A percentile compares a stretch with the other conserved stretches of the same genome.
Conservation (phyloP, 2,113 vertebrate genomes). For the Chroicocephalus ridibundus region DNA sequence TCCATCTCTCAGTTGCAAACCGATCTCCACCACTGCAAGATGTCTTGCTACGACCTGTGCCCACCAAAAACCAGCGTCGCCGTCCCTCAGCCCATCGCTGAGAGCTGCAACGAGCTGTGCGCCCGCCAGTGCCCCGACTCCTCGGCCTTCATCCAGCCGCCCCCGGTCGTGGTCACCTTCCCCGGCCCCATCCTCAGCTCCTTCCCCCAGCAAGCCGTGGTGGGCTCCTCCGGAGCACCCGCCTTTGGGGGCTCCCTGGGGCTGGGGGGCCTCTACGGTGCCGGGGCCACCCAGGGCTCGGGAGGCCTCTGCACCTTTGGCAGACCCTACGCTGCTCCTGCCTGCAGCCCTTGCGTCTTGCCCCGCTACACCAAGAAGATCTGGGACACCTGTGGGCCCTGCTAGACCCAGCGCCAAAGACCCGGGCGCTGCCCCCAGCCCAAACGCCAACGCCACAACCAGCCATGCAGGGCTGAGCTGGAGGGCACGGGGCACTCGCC, state of each 20-base stretch:
- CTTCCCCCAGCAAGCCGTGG: conserved; percentile 3
- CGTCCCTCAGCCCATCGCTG: conserved; percentile 14
- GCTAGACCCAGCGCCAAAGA: no score
- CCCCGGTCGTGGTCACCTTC: background rate
- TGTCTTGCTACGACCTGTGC: conserved; percentile 44
- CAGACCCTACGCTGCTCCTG: no score
- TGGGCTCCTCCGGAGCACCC: background rate
- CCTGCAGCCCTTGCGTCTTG: no score
- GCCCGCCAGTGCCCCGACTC: conserved; percentile 26
- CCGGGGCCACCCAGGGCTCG: no score
- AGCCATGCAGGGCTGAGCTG: no score
- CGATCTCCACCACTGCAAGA: rapidly evolving
- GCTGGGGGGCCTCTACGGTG: no score
- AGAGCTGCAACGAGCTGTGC: background rate
- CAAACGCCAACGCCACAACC: no score
- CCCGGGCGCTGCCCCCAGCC: no score
- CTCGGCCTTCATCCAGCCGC: background rate
- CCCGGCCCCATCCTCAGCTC: conserved; percentile 32
- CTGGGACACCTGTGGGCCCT: no score
- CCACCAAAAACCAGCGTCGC: background rate
- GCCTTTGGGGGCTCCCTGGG: no score
- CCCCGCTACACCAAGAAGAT: no score
- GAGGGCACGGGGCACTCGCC: background rate
- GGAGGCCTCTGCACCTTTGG: no score
- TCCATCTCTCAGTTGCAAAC: background rate